These are phyloP conservation scores for Diadumene lineata DNA, from an alignment of 92 coral and sea anemone genomes.

Conservation along the genomic window DNA sequence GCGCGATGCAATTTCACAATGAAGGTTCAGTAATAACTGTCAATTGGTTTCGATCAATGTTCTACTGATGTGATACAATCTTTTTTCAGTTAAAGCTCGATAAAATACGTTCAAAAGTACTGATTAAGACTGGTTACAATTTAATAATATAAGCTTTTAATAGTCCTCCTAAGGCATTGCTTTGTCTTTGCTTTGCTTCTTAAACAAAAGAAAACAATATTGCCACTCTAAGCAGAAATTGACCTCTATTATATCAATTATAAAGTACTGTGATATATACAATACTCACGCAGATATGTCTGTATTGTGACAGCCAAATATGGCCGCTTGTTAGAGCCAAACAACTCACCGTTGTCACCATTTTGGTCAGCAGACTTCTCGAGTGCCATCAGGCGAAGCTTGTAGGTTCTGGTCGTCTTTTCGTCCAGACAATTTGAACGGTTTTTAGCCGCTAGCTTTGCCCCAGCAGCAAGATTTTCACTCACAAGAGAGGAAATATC, in stretches of 20 bases:
- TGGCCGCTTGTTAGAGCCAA: conserved; percentile 39
- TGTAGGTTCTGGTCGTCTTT: conserved; percentile 34
- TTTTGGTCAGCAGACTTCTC: conserved; percentile 26
- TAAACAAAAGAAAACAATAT: background rate
- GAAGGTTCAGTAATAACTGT: too few relatives aligned
- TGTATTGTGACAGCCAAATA: conserved; percentile 40
- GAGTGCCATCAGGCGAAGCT: conserved; percentile 23
- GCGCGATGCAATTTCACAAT: too few relatives aligned
- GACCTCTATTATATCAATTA: background rate
- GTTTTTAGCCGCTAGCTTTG: conserved; percentile 42
- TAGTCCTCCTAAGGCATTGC: background rate
- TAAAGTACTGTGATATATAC: background rate
- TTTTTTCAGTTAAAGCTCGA: too few relatives aligned
- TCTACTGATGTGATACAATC: too few relatives aligned
- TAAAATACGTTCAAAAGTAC: too few relatives aligned
- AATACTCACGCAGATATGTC: conserved; percentile 26
- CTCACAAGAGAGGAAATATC: conserved; percentile 14
- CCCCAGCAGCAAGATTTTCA: conserved; percentile 40
- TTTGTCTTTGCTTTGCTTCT: background rate
- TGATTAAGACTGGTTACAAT: too few relatives aligned
- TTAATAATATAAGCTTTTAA: too few relatives aligned
- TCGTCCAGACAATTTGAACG: conserved; percentile 24
- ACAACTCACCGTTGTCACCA: conserved; percentile 40
- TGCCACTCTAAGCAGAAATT: background rate
- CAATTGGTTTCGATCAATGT: too few relatives aligned